Evolutionary conservation across 2,797 vertebrate species (phyloP).

Genomic region (Xenentodon cancila): DNA sequence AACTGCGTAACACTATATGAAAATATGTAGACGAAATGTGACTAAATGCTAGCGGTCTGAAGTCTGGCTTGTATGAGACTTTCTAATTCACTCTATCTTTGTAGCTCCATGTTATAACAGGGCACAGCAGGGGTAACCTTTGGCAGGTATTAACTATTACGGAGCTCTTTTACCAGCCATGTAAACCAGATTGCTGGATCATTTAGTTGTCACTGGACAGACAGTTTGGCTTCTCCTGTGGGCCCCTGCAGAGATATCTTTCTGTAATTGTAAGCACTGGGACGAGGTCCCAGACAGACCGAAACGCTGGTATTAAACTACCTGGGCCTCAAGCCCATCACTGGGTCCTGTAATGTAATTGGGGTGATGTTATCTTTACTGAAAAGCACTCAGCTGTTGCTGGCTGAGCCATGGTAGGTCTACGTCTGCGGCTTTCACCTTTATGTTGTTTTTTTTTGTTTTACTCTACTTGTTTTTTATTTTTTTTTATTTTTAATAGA

Average conservation of each 20-base stretch:
- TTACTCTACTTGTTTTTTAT: slow-evolving; percentile 3
- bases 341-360: slow-evolving; percentile 55
- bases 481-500: not conserved
- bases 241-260: slow-evolving; percentile 63
- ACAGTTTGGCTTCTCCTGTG: slow-evolving; percentile 53
- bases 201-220: slow-evolving; percentile 68
- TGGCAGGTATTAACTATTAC: slow-evolving; percentile 58
- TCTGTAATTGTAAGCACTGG: slow-evolving; percentile 62
- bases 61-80: slow-evolving; percentile 26
- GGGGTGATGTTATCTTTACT: slow-evolving; percentile 66
- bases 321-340: slow-evolving; percentile 66
- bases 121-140: slow-evolving; percentile 53
- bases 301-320: slow-evolving; percentile 63
- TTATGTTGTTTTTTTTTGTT: slow-evolving; percentile 8
- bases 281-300: slow-evolving; percentile 67
- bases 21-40: too few species aligned
- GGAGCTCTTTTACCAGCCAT: slow-evolving; percentile 52
- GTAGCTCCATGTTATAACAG: slow-evolving; percentile 54
- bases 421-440: slow-evolving; percentile 27
- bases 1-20: too few species aligned
- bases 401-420: slow-evolving; percentile 28
- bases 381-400: slow-evolving; percentile 59
- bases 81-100: slow-evolving; percentile 60
- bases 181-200: slow-evolving; percentile 76
- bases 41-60: not conserved